Evolutionary conservation across 1,140 invertebrate species (phyloP).

Genomic region (Venturia canescens): DNA sequence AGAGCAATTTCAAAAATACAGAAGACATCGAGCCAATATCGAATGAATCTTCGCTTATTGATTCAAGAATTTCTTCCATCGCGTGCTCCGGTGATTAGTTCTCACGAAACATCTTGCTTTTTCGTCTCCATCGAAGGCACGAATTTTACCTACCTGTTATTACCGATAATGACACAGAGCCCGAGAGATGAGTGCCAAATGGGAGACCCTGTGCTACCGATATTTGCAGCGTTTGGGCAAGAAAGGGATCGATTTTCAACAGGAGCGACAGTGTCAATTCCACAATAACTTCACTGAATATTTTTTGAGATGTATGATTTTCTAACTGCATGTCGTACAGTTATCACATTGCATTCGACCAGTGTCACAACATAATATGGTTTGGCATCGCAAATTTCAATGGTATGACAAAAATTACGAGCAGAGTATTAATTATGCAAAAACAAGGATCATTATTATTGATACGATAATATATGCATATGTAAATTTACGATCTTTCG

Average conservation of each 20-base stretch:
- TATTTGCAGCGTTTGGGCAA: background rate
- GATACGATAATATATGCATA: background rate
- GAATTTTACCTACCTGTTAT: background rate
- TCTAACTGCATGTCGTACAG: background rate
- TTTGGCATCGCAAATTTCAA: no score
- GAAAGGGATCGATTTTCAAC: background rate
- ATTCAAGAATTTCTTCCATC: background rate
- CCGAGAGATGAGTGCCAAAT: background rate
- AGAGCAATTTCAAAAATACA: background rate
- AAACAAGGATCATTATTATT: background rate
- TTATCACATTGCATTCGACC: no score
- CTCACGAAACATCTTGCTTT: background rate
- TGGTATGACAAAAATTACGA: no score
- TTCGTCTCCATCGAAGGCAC: background rate
- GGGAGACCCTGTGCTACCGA: background rate
- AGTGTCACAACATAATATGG: no score
- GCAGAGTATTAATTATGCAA: background rate
- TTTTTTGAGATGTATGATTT: background rate
- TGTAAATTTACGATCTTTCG: conserved; percentile 13
- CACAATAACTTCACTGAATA: background rate
- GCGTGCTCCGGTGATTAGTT: conserved; percentile 5
- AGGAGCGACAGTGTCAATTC: conserved; percentile 5
- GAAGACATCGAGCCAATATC: background rate
- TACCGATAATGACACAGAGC: conserved; percentile 18
- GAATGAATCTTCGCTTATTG: background rate